phyloP scores from a whole-genome alignment of 2,113 vertebrate species.

The Salvelinus sp. region DNA sequence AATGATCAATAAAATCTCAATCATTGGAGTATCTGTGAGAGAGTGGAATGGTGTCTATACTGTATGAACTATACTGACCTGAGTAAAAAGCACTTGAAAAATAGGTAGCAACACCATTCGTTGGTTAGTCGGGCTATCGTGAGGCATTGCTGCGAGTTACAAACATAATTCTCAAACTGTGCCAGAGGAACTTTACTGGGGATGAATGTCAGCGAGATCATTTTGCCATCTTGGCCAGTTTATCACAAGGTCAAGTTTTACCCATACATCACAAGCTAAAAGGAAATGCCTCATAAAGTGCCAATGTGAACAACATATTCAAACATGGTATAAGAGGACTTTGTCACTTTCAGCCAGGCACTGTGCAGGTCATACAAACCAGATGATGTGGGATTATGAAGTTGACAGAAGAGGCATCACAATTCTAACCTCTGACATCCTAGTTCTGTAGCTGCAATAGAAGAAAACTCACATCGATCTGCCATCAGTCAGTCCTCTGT shows the following conservation, averaged over 20 bases:
- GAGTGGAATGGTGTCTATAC: conserved; percentile 58
- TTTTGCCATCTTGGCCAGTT: conserved; percentile 21
- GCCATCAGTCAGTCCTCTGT: not conserved
- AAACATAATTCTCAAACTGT: conserved; percentile 19
- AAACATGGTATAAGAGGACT: too few relatives aligned
- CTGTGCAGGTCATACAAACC: conserved; percentile 37
- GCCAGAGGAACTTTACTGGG: not conserved
- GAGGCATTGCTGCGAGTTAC: conserved; percentile 47
- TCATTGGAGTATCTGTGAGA: conserved; percentile 18
- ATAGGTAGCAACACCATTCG: conserved; percentile 29
- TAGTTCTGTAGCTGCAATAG: not conserved
- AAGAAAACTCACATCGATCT: not conserved
- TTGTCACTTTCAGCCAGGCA: conserved; percentile 36
- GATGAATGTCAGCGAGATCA: not conserved
- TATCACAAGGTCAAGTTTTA: not conserved
- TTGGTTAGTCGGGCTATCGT: conserved; percentile 18
- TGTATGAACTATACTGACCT: conserved; percentile 54
- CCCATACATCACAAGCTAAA: not conserved
- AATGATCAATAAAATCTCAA: conserved; percentile 32
- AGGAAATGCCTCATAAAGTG: conserved; percentile 30
- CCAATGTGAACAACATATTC: conserved; percentile 16
- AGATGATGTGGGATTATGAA: conserved; percentile 10
- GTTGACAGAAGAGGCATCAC: not conserved
- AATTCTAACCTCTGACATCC: conserved; percentile 23
- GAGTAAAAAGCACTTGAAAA: conserved; percentile 72